Conservation (phyloP, 2,113 vertebrate genomes). For the Boleophthalmus pectinirostris region DNA sequence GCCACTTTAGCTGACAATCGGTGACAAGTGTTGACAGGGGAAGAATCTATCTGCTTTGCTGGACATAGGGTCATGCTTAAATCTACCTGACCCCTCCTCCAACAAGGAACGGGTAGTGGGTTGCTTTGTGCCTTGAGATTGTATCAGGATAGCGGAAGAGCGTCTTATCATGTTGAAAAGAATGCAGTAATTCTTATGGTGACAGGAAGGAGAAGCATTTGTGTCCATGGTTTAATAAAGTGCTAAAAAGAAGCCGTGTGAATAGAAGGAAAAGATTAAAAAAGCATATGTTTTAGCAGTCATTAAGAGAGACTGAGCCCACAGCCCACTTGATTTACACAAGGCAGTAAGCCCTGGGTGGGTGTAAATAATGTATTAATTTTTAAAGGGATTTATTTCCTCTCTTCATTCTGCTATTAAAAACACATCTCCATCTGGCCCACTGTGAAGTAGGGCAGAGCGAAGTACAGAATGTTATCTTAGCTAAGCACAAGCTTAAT, state of each 20-base stretch:
- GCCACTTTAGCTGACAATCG: constrained; percentile 63
- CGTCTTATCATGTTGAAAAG: constrained; percentile 59
- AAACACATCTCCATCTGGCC: constrained; percentile 74
- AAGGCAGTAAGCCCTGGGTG: constrained; percentile 59
- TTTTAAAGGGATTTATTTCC: constrained; percentile 75
- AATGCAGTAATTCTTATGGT: constrained; percentile 44
- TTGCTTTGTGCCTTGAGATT: constrained; percentile 33
- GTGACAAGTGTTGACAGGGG: constrained; percentile 79
- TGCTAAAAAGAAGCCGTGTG: constrained; percentile 42
- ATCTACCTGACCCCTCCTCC: constrained; percentile 28
- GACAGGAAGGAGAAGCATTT: constrained; percentile 28
- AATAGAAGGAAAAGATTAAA: constrained; percentile 59
- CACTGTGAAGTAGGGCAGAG: constrained; percentile 77
- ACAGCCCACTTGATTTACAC: constrained; percentile 73
- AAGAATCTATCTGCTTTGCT: constrained; percentile 63
- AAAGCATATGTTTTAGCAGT: constrained; percentile 75
- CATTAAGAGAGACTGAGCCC: constrained; percentile 74
- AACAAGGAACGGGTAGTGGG: background rate
- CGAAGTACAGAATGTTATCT: constrained; percentile 77
- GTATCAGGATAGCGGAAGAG: constrained; percentile 54
- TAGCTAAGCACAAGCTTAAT: constrained; percentile 74
- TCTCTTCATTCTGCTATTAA: constrained; percentile 61
- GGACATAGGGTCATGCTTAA: constrained; percentile 62
- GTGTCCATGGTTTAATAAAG: constrained; percentile 60
- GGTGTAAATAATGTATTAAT: constrained; percentile 79